Evolutionary conservation across 2,888 invertebrate species (phyloP), one percentile per base, ranked within the genome.

Genomic region (Yponomeuta sedellus): DNA sequence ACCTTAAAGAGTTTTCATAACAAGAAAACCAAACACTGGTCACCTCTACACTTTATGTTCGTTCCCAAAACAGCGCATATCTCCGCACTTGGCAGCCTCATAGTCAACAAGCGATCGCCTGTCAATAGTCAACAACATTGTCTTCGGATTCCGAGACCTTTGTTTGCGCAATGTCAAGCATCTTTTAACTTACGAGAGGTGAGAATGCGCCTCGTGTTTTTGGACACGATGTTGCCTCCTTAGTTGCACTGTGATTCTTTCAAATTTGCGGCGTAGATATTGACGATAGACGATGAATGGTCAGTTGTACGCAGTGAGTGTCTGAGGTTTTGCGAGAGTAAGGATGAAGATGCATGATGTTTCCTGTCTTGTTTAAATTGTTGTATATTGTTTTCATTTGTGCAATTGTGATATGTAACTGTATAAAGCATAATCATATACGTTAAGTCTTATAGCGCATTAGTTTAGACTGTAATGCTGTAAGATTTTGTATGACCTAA

Each of bases 51-150:
- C 44, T 52, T 52, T 52, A 16, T 52, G 44, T 52, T 52, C 16
- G 44, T 52, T 59, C 59, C 25, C 59, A 59, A 59, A 59, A 59
- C 59, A 59, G 11, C 22, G 22, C 59, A 20, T 59, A 59, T 59
- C 59, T 59, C 19, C 12, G 25, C 20, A 20, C 22, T 59, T 1
- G 25, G 25, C 59, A 20, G 25, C 59, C 59, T 59, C 22, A 22
- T 25, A 10, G 59, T 59, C 59, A 59, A 61, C 61, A 28, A 34
- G 6, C 61, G 25, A n/a, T 34, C 16, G 34, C 2, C 61, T 12
- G 34, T 61, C 61, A 61, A 61, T 34, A 28, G 59, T 59, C 59
- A 59, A 59, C 59, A 61, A n/a, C 61, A 28, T 61, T 61, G 61
- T 61, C 61, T 61, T 61, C 25, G 64, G 64, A 22, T 64, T 44